Conservation (phyloP, 1,140 invertebrate genomes). For the Lepidurus arcticus region DNA sequence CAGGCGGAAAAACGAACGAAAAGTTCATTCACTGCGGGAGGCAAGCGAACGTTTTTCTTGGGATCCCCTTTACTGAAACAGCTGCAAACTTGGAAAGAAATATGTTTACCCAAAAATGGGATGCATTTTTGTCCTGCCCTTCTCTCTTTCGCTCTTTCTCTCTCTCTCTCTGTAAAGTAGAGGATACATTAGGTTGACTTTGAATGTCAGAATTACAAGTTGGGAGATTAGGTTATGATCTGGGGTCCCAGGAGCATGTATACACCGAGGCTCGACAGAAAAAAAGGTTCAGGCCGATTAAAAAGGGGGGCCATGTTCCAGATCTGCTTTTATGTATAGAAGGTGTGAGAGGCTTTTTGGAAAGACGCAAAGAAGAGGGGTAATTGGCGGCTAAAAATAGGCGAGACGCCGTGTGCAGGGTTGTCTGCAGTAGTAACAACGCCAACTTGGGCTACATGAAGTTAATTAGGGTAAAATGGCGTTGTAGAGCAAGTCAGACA, state of each 20-base stretch:
- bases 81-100: constrained; percentile 4
- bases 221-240: too few species aligned
- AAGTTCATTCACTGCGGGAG: constrained; percentile 13
- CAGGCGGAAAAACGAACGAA: constrained; percentile 14
- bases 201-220: too few species aligned
- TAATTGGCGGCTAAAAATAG: constrained; percentile 15
- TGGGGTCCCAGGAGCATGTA: too few species aligned
- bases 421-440: background rate
- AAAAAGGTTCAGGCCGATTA: constrained; percentile 14
- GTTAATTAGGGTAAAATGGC: background rate
- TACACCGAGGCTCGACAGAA: background rate
- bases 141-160: constrained; percentile 5
- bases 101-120: background rate
- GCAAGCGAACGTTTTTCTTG: background rate
- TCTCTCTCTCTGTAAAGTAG: constrained; percentile 1
- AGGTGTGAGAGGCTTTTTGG: background rate
- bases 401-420: constrained; percentile 4
- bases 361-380: background rate
- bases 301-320: background rate
- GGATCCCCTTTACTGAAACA: background rate
- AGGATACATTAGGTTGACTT: background rate
- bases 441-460: background rate
- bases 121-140: background rate
- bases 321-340: background rate
- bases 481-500: background rate